Base-by-base conservation (phyloP, 2,888 invertebrate genomes). In the Diplolepis rosae region DNA sequence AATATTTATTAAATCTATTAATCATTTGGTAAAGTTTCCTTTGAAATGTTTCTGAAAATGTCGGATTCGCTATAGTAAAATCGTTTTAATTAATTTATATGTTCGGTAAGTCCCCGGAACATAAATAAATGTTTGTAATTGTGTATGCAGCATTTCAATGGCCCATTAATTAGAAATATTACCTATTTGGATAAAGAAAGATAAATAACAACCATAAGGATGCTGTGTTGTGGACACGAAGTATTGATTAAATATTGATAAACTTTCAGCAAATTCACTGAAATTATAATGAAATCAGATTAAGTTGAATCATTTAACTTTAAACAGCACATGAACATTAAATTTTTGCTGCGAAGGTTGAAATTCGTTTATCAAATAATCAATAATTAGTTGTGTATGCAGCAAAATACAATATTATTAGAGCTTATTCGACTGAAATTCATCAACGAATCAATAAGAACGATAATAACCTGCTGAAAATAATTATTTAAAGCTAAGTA, bases 241-340 rank as follows among this genome's bases (percentile, higher is more conserved):
- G 15, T 45, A 45, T 18, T 45, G 18, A 45, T 45, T 45, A 45
- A 45, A 45, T 45, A 45, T 45, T 18, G 3, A 45, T 18, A 9
- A 45, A 4, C 15, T 45, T 15, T 45, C 9, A 45, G 18, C 45
- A 3, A 45, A 45, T 45, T 18, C 15, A 45, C 5, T 45, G 9
- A 45, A 45, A 18, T 45, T 18, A 45, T 45, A 45, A 45, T 15
- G 9, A 9, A 45, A 45, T 45, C 15, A 18, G 2, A 18, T 45
- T 18, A 45, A 45, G 9, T 6, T 18, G 5, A 18, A 18, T 45
- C 7, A 45, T 45, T 18, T 3, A 7, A 18, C 9, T 28, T 42
- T 30, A 7, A 35, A 61, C 42, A 51, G 66, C 66, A 68, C 42
- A 30, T n/a, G 1, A 24, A 9, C 66, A 69, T 69, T 18, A 61